Base-by-base conservation (phyloP, 2,888 invertebrate species). In the Coecobrya sp. region DNA sequence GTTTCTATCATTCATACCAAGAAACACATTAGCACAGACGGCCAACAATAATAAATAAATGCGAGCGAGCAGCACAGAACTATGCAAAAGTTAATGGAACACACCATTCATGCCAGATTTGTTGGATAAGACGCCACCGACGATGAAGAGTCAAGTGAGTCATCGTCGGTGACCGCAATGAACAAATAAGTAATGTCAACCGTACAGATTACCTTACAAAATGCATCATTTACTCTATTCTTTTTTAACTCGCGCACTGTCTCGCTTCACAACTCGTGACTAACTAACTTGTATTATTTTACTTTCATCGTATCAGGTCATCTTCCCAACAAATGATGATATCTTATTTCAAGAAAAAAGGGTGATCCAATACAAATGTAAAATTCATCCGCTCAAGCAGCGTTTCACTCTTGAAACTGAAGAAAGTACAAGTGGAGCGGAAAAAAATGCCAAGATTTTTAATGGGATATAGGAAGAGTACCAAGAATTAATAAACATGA, bases 141-240 rank as follows among this genome's bases (percentile, higher is more conserved):
- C 30, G 62, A 30, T 13, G 76, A 11, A 10, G 73, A 25, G 45
- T 68, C 27, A 36, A 76, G 45, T 89, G 81, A 89, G 76, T 89
- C 89, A 89, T 89, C 82, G 88, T 52, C 82, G 79, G 49, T 86
- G 86, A 79, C 81, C 81, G 81, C 81, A 88, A 45, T 76, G 27
- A 45, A 62, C 55, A 45, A 30, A 70, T 68, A 45, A 22, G 70
- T 52, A 49, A 30, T 70, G 70, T 86, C 68, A 70, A 19, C 70
- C 25, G 4, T 19, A 59, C 22, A 27, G 30, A 86, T 86, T 86
- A 11, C 70, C 52, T 70, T 52, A 55, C 27, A 86, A 36, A 62
- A 84, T 84, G 84, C 65, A 45, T 84, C 84, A 84, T 84, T 84
- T 84, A 42, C 45, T 62, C 42, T 13, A 25, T 65, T 84, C 42